Evolutionary conservation across 2,113 vertebrate genomes (phyloP).

Genomic region (Corythaeola cristata): DNA sequence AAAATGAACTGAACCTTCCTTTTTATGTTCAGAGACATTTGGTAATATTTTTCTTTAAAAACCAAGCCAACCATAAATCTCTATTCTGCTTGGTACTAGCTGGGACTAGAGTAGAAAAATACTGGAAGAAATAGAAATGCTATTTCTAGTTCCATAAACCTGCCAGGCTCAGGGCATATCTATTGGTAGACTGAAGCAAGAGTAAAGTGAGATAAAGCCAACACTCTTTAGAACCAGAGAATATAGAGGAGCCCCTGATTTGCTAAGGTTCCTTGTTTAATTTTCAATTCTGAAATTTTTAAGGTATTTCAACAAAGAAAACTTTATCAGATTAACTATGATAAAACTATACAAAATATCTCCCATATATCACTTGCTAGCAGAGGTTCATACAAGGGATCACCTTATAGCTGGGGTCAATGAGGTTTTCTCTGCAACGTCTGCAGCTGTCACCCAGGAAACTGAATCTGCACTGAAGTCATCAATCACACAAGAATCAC

Average conservation of each 20-base stretch:
- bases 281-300: not conserved
- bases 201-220: not conserved
- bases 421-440: not conserved
- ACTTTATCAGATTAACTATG: not conserved
- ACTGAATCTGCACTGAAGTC: slow-evolving; percentile 3
- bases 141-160: not conserved
- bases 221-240: not conserved
- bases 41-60: not conserved
- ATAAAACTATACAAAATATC: not conserved
- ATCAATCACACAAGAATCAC: not conserved
- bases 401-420: not conserved
- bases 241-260: not conserved
- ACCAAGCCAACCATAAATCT: not conserved
- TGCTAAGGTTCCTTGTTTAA: not conserved
- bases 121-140: not conserved
- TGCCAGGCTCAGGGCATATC: not conserved
- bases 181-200: not conserved
- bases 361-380: not conserved
- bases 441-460: slow-evolving; percentile 36
- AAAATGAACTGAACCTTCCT: not conserved
- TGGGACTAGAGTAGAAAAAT: not conserved
- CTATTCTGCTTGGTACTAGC: not conserved
- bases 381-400: not conserved
- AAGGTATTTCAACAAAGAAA: not conserved
- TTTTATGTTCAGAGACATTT: not conserved